Conservation (phyloP, 2,797 vertebrate species). For the Podarcis lilfordi region DNA sequence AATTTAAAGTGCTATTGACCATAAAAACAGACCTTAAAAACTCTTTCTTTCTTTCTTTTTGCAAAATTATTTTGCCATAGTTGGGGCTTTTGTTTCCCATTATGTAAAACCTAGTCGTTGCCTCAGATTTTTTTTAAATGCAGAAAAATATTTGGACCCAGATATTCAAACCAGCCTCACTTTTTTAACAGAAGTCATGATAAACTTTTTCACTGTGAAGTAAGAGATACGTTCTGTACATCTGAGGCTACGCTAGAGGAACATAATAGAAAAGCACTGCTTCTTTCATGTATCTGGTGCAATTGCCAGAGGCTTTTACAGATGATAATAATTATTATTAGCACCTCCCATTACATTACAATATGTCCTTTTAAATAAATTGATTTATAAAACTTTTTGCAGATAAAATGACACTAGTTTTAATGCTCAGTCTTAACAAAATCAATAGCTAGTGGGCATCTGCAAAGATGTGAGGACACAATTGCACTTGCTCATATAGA, state of each 20-base stretch:
- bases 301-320: neutral
- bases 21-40: neutral
- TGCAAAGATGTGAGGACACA: neutral
- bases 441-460: neutral
- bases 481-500: neutral
- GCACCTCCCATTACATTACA: neutral
- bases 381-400: neutral
- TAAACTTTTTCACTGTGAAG: neutral
- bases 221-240: neutral
- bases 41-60: neutral
- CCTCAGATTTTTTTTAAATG: neutral
- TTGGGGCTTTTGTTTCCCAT: neutral
- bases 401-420: neutral
- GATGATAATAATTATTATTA: neutral
- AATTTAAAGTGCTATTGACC: neutral
- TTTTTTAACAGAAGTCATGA: neutral
- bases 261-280: neutral
- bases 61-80: neutral
- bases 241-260: neutral
- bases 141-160: neutral
- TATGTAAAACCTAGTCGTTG: neutral
- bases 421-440: neutral
- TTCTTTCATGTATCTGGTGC: neutral
- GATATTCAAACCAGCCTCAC: neutral
- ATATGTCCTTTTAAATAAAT: neutral